Evolutionary conservation across 2,888 invertebrate species (phyloP).

Genomic region (Doris montereyensis): DNA sequence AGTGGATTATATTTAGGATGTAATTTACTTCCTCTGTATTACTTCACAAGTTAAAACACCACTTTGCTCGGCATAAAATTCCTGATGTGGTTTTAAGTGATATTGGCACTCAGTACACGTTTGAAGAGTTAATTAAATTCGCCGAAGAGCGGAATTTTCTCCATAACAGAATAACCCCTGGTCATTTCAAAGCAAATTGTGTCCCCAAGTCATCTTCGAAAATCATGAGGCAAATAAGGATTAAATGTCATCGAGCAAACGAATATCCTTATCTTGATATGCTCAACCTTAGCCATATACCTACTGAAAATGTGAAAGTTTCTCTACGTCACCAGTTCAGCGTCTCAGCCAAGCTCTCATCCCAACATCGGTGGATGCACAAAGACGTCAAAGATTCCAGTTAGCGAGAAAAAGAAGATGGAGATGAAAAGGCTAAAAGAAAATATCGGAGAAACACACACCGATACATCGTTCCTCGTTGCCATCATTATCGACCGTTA

Average conservation of each 20-base stretch:
- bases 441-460: too few relatives aligned
- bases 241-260: not conserved
- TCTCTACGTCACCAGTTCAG: not conserved
- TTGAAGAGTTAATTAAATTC: constrained; percentile 26
- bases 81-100: constrained; percentile 33
- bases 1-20: constrained; percentile 23
- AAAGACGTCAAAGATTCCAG: not conserved
- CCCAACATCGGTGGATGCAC: not conserved
- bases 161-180: constrained; percentile 21
- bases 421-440: not conserved
- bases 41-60: constrained; percentile 21
- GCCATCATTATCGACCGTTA: too few relatives aligned
- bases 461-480: too few relatives aligned
- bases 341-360: not conserved
- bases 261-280: constrained; percentile 18
- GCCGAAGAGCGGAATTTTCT: constrained; percentile 4
- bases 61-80: constrained; percentile 38
- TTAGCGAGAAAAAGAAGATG: not conserved
- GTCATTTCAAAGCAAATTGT: constrained; percentile 27
- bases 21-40: constrained; percentile 9
- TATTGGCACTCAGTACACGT: constrained; percentile 31
- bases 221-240: not conserved
- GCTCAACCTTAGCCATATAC: not conserved
- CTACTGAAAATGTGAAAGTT: not conserved
- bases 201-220: constrained; percentile 34